These are phyloP conservation scores for Rafetus swinhoei DNA, from an alignment of 2,113 vertebrate genomes.

Conservation along the genomic window DNA sequence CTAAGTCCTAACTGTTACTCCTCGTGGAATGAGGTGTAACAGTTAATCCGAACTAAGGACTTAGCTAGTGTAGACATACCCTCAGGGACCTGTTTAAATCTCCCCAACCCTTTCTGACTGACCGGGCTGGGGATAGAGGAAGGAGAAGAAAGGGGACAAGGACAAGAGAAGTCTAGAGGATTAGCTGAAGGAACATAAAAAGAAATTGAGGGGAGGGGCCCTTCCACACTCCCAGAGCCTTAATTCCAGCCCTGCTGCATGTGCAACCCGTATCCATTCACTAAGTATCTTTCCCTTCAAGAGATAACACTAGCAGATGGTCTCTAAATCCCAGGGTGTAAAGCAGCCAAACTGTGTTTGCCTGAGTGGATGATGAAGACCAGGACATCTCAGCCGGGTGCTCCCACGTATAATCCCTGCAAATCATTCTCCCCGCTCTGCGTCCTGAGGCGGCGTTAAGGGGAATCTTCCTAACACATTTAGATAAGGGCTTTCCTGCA, in stretches of 20 bases:
- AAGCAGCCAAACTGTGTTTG: neutral
- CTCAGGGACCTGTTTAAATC: neutral
- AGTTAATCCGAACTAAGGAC: too few species aligned
- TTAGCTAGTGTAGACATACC: too few species aligned
- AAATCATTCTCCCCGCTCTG: neutral
- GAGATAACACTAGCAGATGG: neutral
- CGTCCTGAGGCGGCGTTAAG: accelerated
- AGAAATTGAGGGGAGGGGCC: neutral
- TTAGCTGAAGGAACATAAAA: neutral
- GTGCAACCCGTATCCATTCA: slow-evolving; percentile 33
- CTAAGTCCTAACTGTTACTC: too few species aligned
- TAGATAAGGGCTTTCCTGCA: neutral
- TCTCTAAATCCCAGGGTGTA: neutral
- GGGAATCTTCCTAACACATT: neutral
- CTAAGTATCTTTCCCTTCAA: slow-evolving; percentile 25
- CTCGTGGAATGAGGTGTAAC: too few species aligned
- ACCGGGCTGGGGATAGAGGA: accelerated
- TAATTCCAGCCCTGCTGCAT: neutral
- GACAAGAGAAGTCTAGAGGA: neutral
- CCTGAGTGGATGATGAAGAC: too few species aligned
- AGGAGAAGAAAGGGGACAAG: neutral
- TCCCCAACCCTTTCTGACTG: accelerated
- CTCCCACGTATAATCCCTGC: neutral
- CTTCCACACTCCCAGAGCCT: neutral
- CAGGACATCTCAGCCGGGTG: neutral